Evolutionary conservation across 2,888 invertebrate genomes (phyloP).

Genomic region (Phragmatobia fuliginosa): DNA sequence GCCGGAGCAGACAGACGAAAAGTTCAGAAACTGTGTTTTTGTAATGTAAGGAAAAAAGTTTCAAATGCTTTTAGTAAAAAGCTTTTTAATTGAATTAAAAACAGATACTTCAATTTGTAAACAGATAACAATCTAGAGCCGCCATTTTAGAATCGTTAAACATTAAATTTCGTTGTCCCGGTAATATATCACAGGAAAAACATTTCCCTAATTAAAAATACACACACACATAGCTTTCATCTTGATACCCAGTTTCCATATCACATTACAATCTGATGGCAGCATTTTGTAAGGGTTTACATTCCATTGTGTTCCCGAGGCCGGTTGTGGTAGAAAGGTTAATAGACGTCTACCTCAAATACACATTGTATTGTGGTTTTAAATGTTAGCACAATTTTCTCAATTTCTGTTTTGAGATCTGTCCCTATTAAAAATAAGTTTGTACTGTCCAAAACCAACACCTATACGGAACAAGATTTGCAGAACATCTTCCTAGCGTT

Average conservation of each 20-base stretch:
- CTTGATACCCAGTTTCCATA: constrained; percentile 18
- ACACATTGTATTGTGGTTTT: constrained; percentile 26
- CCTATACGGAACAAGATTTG: too few species aligned
- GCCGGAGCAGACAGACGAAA: too few species aligned
- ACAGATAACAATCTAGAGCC: not conserved
- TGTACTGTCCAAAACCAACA: too few species aligned
- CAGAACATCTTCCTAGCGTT: too few species aligned
- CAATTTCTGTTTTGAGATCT: not conserved
- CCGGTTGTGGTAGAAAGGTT: constrained; percentile 32
- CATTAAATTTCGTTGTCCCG: not conserved
- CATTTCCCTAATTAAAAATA: not conserved
- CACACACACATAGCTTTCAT: not conserved
- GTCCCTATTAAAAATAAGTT: too few species aligned
- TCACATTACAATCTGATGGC: constrained; percentile 20
- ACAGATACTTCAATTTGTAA: too few species aligned
- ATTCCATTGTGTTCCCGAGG: constrained; percentile 25
- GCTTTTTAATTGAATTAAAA: too few species aligned
- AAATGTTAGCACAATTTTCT: constrained; percentile 24
- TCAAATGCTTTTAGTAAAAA: too few species aligned
- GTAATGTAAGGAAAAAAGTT: too few species aligned
- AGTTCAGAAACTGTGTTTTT: too few species aligned
- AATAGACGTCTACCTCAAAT: constrained; percentile 28
- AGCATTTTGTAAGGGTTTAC: constrained; percentile 25
- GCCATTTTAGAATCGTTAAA: not conserved
- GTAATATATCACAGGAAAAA: not conserved